Evolutionary conservation across 92 coral and sea anemone species (phyloP).

Genomic region (Muricea muricata): DNA sequence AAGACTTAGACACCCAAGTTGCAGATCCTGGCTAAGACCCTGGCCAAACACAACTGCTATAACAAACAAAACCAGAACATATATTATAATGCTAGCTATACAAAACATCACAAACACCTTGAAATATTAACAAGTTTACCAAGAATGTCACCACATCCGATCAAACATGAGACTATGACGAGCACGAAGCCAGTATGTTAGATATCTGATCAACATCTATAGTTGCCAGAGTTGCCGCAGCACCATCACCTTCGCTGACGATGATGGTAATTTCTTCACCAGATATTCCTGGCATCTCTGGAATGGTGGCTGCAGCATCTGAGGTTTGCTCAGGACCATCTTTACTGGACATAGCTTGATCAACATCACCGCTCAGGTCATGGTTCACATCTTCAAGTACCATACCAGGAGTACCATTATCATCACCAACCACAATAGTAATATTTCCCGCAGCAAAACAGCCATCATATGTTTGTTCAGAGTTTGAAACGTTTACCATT

Average conservation of each 20-base stretch:
- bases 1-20: too few relatives aligned
- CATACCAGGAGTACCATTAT: background rate
- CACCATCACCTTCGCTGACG: conserved; percentile 17
- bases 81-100: too few relatives aligned
- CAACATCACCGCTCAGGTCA: background rate
- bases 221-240: conserved; percentile 18
- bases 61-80: too few relatives aligned
- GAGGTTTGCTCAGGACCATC: background rate
- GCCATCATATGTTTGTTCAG: background rate
- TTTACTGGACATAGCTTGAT: background rate
- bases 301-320: background rate
- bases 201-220: conserved; percentile 39
- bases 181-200: conserved; percentile 16
- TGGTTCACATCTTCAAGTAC: background rate
- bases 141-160: too few relatives aligned
- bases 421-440: background rate
- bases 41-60: too few relatives aligned
- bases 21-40: too few relatives aligned
- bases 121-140: too few relatives aligned
- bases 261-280: conserved; percentile 42
- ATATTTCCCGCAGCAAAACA: background rate
- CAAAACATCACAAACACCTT: too few relatives aligned
- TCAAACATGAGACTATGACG: background rate
- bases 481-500: background rate
- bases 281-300: background rate